Evolutionary conservation across 2,888 invertebrate species (phyloP), one percentile per base, ranked within the genome.

Genomic region (Heteropelma amictum): DNA sequence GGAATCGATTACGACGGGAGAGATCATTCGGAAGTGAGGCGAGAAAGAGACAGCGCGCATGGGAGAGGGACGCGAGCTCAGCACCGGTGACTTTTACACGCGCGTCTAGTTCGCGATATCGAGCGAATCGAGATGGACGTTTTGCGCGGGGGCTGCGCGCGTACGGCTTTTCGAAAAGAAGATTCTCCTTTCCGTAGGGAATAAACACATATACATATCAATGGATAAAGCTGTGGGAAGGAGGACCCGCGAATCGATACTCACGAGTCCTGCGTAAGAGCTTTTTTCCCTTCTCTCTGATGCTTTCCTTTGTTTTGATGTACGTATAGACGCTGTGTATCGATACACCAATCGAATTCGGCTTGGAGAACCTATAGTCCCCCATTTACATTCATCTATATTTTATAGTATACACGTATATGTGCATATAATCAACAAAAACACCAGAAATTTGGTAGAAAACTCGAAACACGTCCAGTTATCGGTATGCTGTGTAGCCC

Each of bases 11-110:
- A 73, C 68, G 73, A 49, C 42, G 56, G 40, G 73, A 73, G 68
- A 73, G 73, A 73, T 73, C 68, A 73, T 68, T 73, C 68, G 73
- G 73, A 73, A 73, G 73, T 69, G 68, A 63, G 63, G 53, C 61
- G 73, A 69, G 67, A 63, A 61, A 60, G 53, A 35, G 35, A 45
- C 47, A 49, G 54, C 8, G 49, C 12, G 26, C 14, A 26, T 7
- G 35, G 38, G 19, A 28, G 33, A 33, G 54, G 33, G 45, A 33
- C 33, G 33, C 8, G 10, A 33, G n/a, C 8, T 33, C 33, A 47
- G 45, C 72, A 38, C 42, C 40, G 53, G 51, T 51, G 64, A 64
- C 64, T 64, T 64, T 64, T 64, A 38, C 64, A 64, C 64, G 53
- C 51, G 68, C 58, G 63, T 73, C 67, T 56, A 63, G 42, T 51